Evolutionary conservation across 2,113 vertebrate genomes (phyloP), one percentile per base, ranked within the genome.

Genomic region (Xenotilapia leptura): DNA sequence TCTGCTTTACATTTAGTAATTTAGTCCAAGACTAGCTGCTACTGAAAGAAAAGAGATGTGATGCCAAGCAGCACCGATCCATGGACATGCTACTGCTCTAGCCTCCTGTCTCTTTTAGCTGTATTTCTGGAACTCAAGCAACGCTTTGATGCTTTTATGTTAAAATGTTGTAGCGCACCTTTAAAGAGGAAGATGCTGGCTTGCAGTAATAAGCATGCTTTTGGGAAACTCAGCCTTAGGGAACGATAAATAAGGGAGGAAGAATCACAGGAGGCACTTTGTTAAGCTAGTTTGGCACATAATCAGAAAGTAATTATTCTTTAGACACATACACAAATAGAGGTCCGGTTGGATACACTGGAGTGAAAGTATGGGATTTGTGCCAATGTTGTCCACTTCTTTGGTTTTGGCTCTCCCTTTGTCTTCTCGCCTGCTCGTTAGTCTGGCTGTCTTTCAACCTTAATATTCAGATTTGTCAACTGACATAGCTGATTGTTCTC

Each of bases 151-250:
- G 62, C 9, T n/a, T 7, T 36, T 17, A 42, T 75, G 33, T 73
- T 33, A 47, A 40, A 62, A 73, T 80, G 21, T 60, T 38, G 36
- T 45, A 15, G 8, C 4, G n/a, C 47, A 28, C 28, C 45, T 79
- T 40, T 5, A 55, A 73, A 45, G 3, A 75, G 28, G 33, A 17
- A 53, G 7, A 73, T 42, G 33, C 2, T 45, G 79, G 55, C 42
- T 60, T 82, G 38, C 36, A 70, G 51, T 47, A 42, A 49, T 77
- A 77, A n/a, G 73, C 73, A 51, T 88, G 82, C 31, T 89, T 91
- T 91, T 89, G 88, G 84, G 90, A 91, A 94, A 77, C 92, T 91
- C 90, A 92, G 79, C 84, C 80, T 88, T n/a, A 8, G 77, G 47
- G n/a, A 88, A 65, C 12, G 28, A 86, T 80, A 60, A 33, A 83